Evolutionary conservation across 2,888 invertebrate genomes (phyloP), one percentile per base, ranked within the genome.

Genomic region (Meta bourneti): DNA sequence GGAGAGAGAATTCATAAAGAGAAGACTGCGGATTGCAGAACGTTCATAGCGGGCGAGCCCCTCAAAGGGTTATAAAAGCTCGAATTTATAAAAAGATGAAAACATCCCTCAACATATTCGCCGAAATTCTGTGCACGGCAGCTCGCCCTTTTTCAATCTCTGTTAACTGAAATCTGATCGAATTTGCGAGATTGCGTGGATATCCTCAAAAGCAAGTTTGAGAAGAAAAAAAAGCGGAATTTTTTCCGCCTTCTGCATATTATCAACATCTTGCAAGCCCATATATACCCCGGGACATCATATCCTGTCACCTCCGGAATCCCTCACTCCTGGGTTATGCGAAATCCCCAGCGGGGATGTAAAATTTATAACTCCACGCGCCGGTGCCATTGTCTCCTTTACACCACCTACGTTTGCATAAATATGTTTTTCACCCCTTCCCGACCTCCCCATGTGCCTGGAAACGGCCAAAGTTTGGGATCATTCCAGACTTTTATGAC

Each of bases 401-500:
- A 80, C 87, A 87, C 54, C 87, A 80, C 72, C 69, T 61, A 80
- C 48, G 81, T 88, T 88, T 88, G 88, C 88, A 88, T 88, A 88
- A 88, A 88, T 80, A 81, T 75, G 72, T 88, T 88, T 85, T 86
- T 88, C 74, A 71, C 61, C 74, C 69, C 72, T n/a, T 52, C 34
- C n/a, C 6, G 16, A 13, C 61, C 19, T 51, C 72, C 19, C 49
- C 54, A 49, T 16, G 74, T 34, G 70, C 87, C 20, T 79, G 79
- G 71, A 72, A 78, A 86, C 78, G 77, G 72, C 74, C 81, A 81
- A 81, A 88, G 81, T 88, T 81, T 48, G 80, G 87, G 72, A 87
- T 80, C 79, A 79, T 87, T 87, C 78, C 75, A 19, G 20, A 20
- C 88, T 88, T 88, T 89, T 90, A 90, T 71, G 89, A 90, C 84